A percentile compares a stretch with the other conserved stretches of the same genome.
These are phyloP conservation scores for Philereme transversata DNA, from an alignment of 2,888 invertebrate species.

Conservation along the genomic window DNA sequence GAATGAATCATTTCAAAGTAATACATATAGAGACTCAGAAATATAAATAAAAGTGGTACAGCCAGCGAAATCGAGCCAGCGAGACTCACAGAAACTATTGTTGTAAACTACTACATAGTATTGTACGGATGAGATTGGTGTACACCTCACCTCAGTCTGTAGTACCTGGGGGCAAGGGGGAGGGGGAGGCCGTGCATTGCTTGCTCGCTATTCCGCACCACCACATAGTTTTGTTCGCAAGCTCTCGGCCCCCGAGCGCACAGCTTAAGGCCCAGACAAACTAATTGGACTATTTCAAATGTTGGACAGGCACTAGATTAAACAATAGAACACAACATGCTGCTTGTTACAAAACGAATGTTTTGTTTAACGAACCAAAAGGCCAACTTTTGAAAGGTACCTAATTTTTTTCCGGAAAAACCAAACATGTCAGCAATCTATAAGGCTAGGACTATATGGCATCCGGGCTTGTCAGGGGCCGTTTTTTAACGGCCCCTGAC, in stretches of 20 bases:
- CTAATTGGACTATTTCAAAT: slow-evolving; percentile 68
- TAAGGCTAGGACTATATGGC: too few relatives aligned
- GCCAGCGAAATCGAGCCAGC: slow-evolving; percentile 36
- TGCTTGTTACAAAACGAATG: slow-evolving; percentile 38
- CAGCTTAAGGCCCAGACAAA: slow-evolving; percentile 64
- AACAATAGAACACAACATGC: slow-evolving; percentile 46
- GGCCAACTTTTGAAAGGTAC: neutral
- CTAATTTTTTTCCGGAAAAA: neutral
- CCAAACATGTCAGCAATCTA: neutral
- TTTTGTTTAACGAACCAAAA: neutral
- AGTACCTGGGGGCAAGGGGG: slow-evolving; percentile 53
- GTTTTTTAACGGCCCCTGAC: too few relatives aligned
- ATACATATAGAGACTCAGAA: too few relatives aligned
- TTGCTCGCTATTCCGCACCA: slow-evolving; percentile 65
- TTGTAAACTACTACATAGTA: slow-evolving; percentile 53
- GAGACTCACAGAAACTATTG: slow-evolving; percentile 57
- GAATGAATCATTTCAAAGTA: too few relatives aligned
- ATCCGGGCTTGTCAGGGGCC: too few relatives aligned
- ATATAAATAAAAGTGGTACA: too few relatives aligned
- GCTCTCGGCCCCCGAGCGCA: slow-evolving; percentile 65
- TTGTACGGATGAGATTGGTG: slow-evolving; percentile 70
- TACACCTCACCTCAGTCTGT: slow-evolving; percentile 53
- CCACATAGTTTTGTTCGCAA: slow-evolving; percentile 78
- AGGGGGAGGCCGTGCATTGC: slow-evolving; percentile 53
- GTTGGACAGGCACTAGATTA: slow-evolving; percentile 48